Base-by-base conservation (phyloP, 2,113 vertebrate genomes). In the Hemiprocne comata region DNA sequence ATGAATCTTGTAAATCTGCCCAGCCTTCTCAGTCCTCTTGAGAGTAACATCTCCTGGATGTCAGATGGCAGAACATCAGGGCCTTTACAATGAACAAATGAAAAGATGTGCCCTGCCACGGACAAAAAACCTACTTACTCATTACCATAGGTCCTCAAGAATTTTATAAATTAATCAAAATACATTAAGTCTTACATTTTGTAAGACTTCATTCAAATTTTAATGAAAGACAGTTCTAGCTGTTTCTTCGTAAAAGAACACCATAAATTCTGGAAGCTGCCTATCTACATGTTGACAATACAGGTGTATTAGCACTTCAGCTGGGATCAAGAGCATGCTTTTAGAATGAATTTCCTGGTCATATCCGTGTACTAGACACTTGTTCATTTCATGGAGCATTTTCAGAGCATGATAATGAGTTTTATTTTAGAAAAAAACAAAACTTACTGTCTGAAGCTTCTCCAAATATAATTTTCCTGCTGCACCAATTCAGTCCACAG, bases 381-480 rank as follows among this genome's bases (percentile, higher is more conserved):
- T 24, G 4, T n/a, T 31, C 13, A 23, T 58, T 72, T 87, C 8
- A 67, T 17, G 36, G 23, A 80, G 10, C 9, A 18, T 14, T 67
- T 87, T 62, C 13, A 53, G 40, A 57, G 2, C 11, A 16, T 12
- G 7, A 24, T 4, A 20, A 46, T 21, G 29, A 26, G 5, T 14
- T 62, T 70, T 61, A 31, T 75, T 57, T 55, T 51, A 7, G n/a
- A 60, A 70, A 83, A 38, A 65, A 79, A 9, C 17, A 66, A 86
- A 62, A 9, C 2, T 13, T 61, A 1, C 24, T 7, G 23, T 16
- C 10, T 6, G 4, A 10, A 31, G 4, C 1, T 2, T 29, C 5
- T 73, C 4, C 4, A 58, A 25, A 53, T 42, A 38, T 2, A 1
- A 11, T 55, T 50, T 44, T 58, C 5, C 24, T 77, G 15, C 20